Evolutionary conservation across 2,113 vertebrate genomes (phyloP), one percentile per base, ranked within the genome.

Genomic region (Thermophis baileyi): DNA sequence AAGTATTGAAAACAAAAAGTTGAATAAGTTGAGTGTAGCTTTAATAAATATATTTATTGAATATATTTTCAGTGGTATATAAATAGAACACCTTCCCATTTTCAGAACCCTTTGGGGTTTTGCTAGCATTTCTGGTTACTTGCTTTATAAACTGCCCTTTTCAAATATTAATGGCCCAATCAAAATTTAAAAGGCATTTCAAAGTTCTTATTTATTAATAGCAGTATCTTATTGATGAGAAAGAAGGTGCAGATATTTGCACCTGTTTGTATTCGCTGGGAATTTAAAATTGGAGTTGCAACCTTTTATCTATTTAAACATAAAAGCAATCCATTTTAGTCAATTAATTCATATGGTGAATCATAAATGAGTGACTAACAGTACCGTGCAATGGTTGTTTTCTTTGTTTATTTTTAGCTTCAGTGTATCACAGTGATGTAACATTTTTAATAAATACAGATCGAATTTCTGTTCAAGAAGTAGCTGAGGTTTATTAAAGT

Each of bases 91-190:
- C 35, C 44, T 92, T 90, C 35, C 88, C 50, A 87, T 18, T 90
- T 24, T 40, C 57, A 81, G 30, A 87, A 57, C 25, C n/a, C 88
- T 74, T 94, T 74, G n/a, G 57, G 46, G 93, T 24, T 25, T 74
- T 22, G 40, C 89, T 96, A 91, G 89, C 27, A 85, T 90, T 94
- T 93, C 85, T 93, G 93, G 40, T 85, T 91, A 92, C 51, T 93
- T 94, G 86, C 92, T 90, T 88, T 94, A 92, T 55, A 91, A 88
- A 95, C 90, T 94, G 94, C 93, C 57, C 55, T 87, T 93, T 95
- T 96, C 94, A 96, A 92, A 95, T 94, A 94, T 90, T 94, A 89
- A 92, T 88, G 94, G 92, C 25, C 44, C 87, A 93, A 95, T 96
- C 94, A 96, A 93, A 94, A 94, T 94, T 90, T 94, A 92, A 89